Evolutionary conservation across 2,888 invertebrate species (phyloP).

Genomic region (Theodoxus fluviatilis): DNA sequence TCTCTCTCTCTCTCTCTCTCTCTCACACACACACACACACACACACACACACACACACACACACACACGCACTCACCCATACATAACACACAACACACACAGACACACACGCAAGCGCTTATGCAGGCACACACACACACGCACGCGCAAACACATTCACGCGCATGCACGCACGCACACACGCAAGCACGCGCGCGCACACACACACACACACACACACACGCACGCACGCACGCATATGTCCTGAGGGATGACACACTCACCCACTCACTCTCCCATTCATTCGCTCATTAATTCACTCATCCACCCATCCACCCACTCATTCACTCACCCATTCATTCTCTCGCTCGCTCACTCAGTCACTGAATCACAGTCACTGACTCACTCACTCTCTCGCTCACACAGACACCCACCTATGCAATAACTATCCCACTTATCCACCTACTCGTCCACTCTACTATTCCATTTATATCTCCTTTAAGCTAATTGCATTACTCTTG

Average conservation of each 20-base stretch:
- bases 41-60: too few relatives aligned
- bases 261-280: not conserved
- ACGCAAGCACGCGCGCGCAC: not conserved
- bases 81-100: too few relatives aligned
- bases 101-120: not conserved
- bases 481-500: not conserved
- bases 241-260: not conserved
- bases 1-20: too few relatives aligned
- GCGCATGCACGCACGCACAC: not conserved
- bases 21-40: not conserved
- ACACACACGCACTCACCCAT: too few relatives aligned
- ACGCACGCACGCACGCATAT: not conserved
- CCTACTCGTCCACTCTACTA: too few relatives aligned
- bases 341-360: not conserved
- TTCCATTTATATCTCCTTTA: not conserved
- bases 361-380: not conserved
- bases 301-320: not conserved
- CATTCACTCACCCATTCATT: constrained; percentile 13
- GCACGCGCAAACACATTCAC: not conserved
- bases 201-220: constrained; percentile 1
- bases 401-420: not conserved
- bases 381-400: not conserved
- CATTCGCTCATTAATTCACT: constrained; percentile 9
- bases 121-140: not conserved
- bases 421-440: not conserved